Conservation (phyloP, 1,140 invertebrate species). For the Lordiphosa collinella region DNA sequence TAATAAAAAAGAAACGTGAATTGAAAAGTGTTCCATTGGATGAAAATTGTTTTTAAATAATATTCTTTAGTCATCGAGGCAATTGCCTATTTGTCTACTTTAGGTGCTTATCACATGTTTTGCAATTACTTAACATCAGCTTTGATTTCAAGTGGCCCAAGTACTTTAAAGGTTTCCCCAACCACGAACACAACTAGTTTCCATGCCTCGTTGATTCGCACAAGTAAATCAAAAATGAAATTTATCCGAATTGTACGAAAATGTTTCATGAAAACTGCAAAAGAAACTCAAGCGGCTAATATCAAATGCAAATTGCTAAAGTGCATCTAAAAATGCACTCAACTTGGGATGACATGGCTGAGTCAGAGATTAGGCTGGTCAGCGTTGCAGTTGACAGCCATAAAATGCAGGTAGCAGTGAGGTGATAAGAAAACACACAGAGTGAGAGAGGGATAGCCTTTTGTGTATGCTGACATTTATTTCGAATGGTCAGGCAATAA, state of each 20-base stretch:
- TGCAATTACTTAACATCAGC: conserved; percentile 60
- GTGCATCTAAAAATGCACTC: conserved; percentile 57
- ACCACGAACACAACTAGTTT: conserved; percentile 7
- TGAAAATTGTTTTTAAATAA: no score
- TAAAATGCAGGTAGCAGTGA: conserved; percentile 64
- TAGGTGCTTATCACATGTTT: conserved; percentile 61
- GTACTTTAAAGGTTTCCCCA: conserved; percentile 56
- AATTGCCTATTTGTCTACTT: conserved; percentile 18
- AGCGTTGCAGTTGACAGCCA: conserved; percentile 65
- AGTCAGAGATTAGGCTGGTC: conserved; percentile 9
- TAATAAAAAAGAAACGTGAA: no score
- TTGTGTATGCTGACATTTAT: conserved; percentile 34
- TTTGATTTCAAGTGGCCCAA: conserved; percentile 28
- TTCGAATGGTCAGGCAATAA: conserved; percentile 32
- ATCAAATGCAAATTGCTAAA: conserved; percentile 30
- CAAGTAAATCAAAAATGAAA: conserved; percentile 63
- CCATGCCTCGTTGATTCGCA: conserved; percentile 42
- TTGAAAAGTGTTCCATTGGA: no score
- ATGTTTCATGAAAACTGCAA: conserved; percentile 33
- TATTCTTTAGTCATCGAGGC: no score
- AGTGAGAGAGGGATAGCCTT: conserved; percentile 6
- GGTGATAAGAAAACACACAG: conserved; percentile 1
- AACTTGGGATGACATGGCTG: conserved; percentile 12
- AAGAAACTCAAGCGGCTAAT: conserved; percentile 28
- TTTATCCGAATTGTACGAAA: conserved; percentile 46